phyloP scores from a whole-genome alignment of 2,888 invertebrate genomes.

The Toxonevra muliebris region DNA sequence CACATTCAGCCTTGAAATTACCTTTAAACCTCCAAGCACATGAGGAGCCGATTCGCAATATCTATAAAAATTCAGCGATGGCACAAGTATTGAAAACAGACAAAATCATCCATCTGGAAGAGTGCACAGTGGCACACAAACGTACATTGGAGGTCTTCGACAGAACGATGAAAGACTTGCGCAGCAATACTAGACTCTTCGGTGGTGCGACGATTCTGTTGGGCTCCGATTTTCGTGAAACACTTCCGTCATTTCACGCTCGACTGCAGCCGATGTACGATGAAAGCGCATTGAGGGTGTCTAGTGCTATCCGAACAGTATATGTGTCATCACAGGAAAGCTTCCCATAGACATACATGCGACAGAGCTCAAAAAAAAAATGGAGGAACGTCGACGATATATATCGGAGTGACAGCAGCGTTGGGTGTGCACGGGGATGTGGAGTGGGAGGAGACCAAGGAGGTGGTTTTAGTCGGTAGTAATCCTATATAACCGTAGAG shows the following conservation, averaged over 20 bases:
- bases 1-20: conserved; percentile 28
- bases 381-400: too few species aligned
- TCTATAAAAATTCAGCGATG: conserved; percentile 24
- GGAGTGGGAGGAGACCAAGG: too few species aligned
- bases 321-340: too few species aligned
- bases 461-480: too few species aligned
- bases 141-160: conserved; percentile 30
- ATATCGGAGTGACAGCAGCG: too few species aligned
- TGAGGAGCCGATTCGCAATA: conserved; percentile 25
- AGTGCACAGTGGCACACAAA: conserved; percentile 36
- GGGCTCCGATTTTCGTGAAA: conserved; percentile 35
- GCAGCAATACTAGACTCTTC: conserved; percentile 26
- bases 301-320: too few species aligned
- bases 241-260: conserved; percentile 22
- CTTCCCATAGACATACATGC: too few species aligned
- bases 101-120: conserved; percentile 35
- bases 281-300: too few species aligned
- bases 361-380: too few species aligned
- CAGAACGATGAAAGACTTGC: conserved; percentile 32
- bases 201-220: conserved; percentile 32
- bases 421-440: too few species aligned
- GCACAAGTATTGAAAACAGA: conserved; percentile 34
- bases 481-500: too few species aligned
- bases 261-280: too few species aligned
- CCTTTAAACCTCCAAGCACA: conserved; percentile 19